Percentiles rank a stretch among this genome's conserved stretches.
These are phyloP conservation scores for Eulemur rufifrons DNA, from an alignment of 2,113 vertebrate species.

Conservation along the genomic window DNA sequence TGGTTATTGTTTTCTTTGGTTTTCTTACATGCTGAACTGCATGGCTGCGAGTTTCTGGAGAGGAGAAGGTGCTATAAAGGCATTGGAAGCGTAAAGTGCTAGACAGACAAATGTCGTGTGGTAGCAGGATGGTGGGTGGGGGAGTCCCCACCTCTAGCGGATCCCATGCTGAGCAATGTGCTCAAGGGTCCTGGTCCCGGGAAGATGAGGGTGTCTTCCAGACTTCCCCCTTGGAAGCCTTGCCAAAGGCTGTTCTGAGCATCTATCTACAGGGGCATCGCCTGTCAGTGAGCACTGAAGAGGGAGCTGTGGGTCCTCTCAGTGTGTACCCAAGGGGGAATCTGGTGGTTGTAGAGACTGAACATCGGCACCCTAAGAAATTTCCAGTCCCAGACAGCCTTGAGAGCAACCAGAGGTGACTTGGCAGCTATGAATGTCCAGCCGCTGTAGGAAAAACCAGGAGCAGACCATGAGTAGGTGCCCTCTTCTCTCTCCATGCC, in stretches of 20 bases:
- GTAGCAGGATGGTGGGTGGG: accelerated
- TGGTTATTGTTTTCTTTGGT: neutral
- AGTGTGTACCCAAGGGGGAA: accelerated
- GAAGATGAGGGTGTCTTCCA: no score
- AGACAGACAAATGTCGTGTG: accelerated
- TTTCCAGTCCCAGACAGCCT: neutral
- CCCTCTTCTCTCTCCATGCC: neutral
- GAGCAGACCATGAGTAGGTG: no score
- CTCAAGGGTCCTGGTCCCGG: accelerated
- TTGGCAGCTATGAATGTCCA: neutral
- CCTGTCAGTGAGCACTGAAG: neutral
- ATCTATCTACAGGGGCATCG: no score
- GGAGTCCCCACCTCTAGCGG: no score
- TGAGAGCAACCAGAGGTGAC: neutral
- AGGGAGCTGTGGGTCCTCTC: neutral
- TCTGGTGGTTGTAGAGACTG: neutral
- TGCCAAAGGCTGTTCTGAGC: neutral
- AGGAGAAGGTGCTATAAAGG: neutral
- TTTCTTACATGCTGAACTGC: neutral
- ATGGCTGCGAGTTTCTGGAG: neutral
- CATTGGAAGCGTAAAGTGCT: accelerated
- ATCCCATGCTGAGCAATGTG: no score
- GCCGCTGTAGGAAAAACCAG: neutral
- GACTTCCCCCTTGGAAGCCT: neutral
- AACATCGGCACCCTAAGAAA: neutral